Percentiles rank a stretch among this genome's conserved stretches.
phyloP scores from a whole-genome alignment of 2,797 vertebrate genomes.

The Acrocephalus scirpaceus region DNA sequence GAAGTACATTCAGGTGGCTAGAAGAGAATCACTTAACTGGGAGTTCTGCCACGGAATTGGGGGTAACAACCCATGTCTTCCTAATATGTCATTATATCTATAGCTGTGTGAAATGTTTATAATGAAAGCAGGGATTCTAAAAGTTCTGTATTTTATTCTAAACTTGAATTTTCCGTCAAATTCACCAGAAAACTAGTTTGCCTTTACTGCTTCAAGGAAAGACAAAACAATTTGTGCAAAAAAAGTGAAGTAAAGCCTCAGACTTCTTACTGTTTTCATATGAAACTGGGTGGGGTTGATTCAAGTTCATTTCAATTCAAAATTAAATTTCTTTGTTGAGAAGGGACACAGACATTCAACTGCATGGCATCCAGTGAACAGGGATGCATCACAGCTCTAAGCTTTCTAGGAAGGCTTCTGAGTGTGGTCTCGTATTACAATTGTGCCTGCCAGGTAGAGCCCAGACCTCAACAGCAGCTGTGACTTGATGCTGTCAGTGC shows the following conservation, averaged over 20 bases:
- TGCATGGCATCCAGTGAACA: neutral
- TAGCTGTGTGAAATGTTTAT: neutral
- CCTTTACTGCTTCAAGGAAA: neutral
- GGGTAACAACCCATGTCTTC: constrained; percentile 34
- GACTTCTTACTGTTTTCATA: neutral
- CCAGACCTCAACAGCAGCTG: neutral
- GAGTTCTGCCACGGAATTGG: neutral
- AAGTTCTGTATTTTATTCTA: neutral
- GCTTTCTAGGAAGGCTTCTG: neutral
- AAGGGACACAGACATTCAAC: neutral
- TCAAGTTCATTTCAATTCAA: neutral
- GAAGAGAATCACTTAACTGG: constrained; percentile 15
- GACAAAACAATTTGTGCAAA: neutral
- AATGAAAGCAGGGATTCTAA: neutral
- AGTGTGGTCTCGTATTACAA: neutral
- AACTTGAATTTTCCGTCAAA: constrained; percentile 6
- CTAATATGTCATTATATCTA: constrained; percentile 15
- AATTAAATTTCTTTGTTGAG: neutral
- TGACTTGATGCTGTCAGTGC: neutral
- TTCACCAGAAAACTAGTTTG: neutral
- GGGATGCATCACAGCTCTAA: neutral
- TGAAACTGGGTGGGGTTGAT: neutral
- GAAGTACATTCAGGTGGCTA: constrained; percentile 10
- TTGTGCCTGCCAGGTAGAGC: neutral
- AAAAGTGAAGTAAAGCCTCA: neutral